phyloP scores from a whole-genome alignment of 1,140 invertebrate species.

The Caenorhabditis elegans region WBcel235 BX284603.4:8113501-8114000 shows the following conservation, averaged over 20 bases:
- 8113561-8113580: neutral
- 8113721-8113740: too few species aligned
- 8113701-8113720: too few species aligned
- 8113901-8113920: neutral
- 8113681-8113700: too few species aligned
- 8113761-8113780: too few species aligned
- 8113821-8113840: neutral
- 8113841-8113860: neutral
- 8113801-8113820: too few species aligned
- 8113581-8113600: neutral
- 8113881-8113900: neutral
- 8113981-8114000: neutral
- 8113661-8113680: too few species aligned
- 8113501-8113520: neutral
- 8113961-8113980: neutral
- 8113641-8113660: too few species aligned
- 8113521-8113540: conserved; percentile 4
- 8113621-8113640: too few species aligned
- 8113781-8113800: too few species aligned
- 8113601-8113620: too few species aligned
- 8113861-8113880: neutral
- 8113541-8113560: neutral
- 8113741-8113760: too few species aligned
- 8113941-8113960: conserved; percentile 19
- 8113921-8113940: conserved; percentile 9